Base-by-base conservation (phyloP, 53 echinoderm and acorn worm species). In the Henricia sp. region DNA sequence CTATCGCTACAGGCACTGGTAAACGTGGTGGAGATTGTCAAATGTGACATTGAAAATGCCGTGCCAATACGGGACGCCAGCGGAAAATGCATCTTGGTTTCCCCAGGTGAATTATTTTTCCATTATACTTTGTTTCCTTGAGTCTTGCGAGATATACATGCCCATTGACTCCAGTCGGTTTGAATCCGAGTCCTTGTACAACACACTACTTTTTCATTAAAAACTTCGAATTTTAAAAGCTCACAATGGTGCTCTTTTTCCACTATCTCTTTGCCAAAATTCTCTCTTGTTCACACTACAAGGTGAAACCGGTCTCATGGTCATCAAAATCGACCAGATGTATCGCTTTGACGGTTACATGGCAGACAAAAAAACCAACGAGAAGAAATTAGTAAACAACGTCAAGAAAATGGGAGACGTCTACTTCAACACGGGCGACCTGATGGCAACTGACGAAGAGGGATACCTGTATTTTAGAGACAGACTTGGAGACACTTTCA, bases 401-500 rank as follows among this genome's bases (percentile, higher is more conserved):
- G 95, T 95, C 40, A 84, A 85, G 50, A 75, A 83, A 53, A 82
- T 68, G 1, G 95, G 95, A 44, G 95, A 95, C 69, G 34, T 70
- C 56, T 95, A 90, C 74, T 95, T 89, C 80, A 95, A 95, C 84
- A 91, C 83, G 4, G 95, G 95, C 1, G 95, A 95, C 62, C 70
- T 93, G 65, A 93, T 95, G 90, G 86, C 86, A 83, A 67, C 88
- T 39, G 91, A 91, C 50, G 65, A 75, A 29, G 91, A 95, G 16
- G 92, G 92, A n/a, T 95, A 88, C 72, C 63, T 95, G 21, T 95
- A 93, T 83, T 95, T 95, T 67, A 91, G 75, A 30, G 95, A 95
- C 83, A 72, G 95, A 20, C 82, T 95, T 8, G 95, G 95, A 1
- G 93, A 95, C 48, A 95, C 95, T 6, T 95, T 95, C 83, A 88